phyloP scores from a whole-genome alignment of 2,797 vertebrate genomes.

The Rhinatrema bivittatum region DNA sequence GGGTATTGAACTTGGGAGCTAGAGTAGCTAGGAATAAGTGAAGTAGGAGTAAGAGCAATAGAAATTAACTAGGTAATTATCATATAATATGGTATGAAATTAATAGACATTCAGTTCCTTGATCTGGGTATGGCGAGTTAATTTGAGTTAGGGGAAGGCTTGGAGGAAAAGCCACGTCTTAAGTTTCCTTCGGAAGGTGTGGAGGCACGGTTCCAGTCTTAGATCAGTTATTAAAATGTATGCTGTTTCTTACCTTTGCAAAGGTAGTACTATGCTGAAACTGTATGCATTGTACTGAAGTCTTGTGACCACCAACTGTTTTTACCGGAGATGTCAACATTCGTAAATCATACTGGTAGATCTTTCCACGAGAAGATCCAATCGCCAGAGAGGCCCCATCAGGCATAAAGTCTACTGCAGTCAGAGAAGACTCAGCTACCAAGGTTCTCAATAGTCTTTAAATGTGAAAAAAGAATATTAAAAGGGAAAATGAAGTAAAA shows the following conservation, averaged over 20 bases:
- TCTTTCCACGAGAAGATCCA: conserved; percentile 86
- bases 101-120: too few relatives aligned
- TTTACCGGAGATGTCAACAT: conserved; percentile 78
- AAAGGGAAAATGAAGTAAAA: neutral
- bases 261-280: conserved; percentile 65
- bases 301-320: conserved; percentile 79
- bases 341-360: conserved; percentile 92
- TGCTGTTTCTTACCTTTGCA: conserved; percentile 47
- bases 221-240: too few relatives aligned
- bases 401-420: conserved; percentile 83
- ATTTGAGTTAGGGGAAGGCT: too few relatives aligned
- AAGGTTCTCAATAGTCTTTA: conserved; percentile 77
- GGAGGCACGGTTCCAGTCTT: too few relatives aligned
- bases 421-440: conserved; percentile 80
- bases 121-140: too few relatives aligned
- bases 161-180: too few relatives aligned
- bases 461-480: conserved; percentile 1
- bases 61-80: too few relatives aligned
- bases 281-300: conserved; percentile 83
- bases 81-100: too few relatives aligned
- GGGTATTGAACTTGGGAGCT: too few relatives aligned
- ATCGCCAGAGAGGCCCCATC: conserved; percentile 86
- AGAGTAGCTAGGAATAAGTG: too few relatives aligned
- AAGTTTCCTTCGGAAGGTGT: too few relatives aligned
- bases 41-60: too few relatives aligned